Evolutionary conservation across 2,113 vertebrate species (phyloP).

Genomic region (Centropus unirufus): DNA sequence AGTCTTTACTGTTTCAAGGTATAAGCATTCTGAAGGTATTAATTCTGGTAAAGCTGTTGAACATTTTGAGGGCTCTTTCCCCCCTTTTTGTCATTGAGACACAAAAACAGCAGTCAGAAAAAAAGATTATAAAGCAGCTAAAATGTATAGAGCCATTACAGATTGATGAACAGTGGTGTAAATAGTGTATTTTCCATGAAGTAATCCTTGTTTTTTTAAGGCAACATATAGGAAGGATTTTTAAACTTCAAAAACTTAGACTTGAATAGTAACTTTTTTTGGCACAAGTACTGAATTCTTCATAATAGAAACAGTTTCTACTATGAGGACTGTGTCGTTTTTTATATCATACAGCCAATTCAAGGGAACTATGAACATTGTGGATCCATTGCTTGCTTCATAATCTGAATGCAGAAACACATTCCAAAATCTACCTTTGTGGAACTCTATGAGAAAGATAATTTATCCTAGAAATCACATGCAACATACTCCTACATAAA

Average conservation of each 20-base stretch:
- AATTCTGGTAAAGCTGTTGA: neutral
- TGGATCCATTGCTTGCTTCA: neutral
- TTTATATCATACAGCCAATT: neutral
- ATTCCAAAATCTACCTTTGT: neutral
- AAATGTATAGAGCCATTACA: neutral
- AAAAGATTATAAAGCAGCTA: neutral
- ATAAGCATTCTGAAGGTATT: neutral
- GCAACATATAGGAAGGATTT: neutral
- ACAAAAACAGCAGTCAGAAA: neutral
- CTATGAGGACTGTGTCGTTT: neutral
- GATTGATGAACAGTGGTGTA: neutral
- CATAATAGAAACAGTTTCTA: neutral
- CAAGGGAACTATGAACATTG: neutral
- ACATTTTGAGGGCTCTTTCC: neutral
- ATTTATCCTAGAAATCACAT: neutral
- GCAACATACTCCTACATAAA: neutral
- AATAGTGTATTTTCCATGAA: neutral
- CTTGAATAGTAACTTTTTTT: neutral
- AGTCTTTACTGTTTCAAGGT: neutral
- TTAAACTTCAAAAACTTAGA: neutral
- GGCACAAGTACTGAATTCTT: fast-evolving
- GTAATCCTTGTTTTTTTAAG: neutral
- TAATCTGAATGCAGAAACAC: neutral
- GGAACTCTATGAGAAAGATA: neutral
- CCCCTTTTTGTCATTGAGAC: neutral